Conservation (phyloP, 2,113 vertebrate species). For the Nestor notabilis region DNA sequence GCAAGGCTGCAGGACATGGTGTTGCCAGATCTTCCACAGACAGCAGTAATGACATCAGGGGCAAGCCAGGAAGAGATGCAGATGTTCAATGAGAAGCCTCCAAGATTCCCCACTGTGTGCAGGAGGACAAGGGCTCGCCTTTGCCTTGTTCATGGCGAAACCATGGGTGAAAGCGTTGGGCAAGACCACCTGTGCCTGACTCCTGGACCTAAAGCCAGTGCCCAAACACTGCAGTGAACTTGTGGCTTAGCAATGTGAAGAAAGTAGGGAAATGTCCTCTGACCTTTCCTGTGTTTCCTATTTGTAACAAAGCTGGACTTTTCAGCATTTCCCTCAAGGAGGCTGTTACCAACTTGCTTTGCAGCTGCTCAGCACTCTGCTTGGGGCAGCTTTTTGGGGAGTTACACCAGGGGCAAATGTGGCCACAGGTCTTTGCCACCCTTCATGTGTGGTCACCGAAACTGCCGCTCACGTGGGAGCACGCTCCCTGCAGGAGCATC, state of each 20-base stretch:
- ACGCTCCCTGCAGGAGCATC: neutral
- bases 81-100: neutral
- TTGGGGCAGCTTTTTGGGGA: neutral
- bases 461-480: accelerated
- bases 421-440: neutral
- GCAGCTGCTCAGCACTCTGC: neutral
- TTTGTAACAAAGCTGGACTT: neutral
- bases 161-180: accelerated
- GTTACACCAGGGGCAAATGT: accelerated
- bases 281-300: neutral
- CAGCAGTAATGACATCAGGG: neutral
- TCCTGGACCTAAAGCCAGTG: neutral
- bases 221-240: neutral
- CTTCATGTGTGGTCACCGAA: neutral
- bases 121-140: neutral
- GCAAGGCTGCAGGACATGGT: neutral
- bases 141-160: neutral
- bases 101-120: neutral
- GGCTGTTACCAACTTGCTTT: neutral
- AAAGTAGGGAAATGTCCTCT: neutral
- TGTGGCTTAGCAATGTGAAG: neutral
- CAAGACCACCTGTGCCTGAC: neutral
- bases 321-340: neutral
- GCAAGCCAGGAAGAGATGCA: neutral
- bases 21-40: neutral